A percentile compares a stretch with the other conserved stretches of the same genome.
Conservation (phyloP, 2,888 invertebrate genomes). For the Stenotaenia linearis region DNA sequence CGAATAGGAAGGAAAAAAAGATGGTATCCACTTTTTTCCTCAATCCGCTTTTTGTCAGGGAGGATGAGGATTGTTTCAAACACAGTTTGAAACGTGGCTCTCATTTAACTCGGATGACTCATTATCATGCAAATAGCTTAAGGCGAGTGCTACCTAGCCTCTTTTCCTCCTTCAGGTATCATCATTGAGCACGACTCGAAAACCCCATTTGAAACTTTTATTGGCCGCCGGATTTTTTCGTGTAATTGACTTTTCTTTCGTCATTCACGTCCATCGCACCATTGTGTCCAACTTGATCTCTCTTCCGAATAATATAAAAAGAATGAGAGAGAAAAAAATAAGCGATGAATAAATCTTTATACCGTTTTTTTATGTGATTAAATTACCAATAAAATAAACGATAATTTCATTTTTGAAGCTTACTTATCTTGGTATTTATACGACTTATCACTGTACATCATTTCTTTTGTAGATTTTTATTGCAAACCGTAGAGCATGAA, state of each 20-base stretch:
- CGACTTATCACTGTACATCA: neutral
- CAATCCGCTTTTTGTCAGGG: constrained; percentile 4
- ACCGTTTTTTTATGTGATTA: constrained; percentile 2
- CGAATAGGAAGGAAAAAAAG: neutral
- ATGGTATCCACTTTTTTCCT: neutral
- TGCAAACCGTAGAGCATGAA: neutral
- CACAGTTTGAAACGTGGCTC: neutral
- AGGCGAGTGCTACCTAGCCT: constrained; percentile 14
- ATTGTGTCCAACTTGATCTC: constrained; percentile 7
- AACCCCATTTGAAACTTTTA: constrained; percentile 19
- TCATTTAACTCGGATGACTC: constrained; percentile 15
- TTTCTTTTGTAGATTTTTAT: neutral
- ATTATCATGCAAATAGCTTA: constrained; percentile 13
- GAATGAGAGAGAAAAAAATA: neutral
- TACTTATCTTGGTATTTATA: neutral
- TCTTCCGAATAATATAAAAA: constrained; percentile 3
- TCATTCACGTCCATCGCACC: constrained; percentile 7
- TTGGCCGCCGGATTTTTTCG: constrained; percentile 11
- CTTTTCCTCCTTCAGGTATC: constrained; percentile 12
- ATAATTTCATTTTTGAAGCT: neutral
- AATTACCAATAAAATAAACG: neutral
- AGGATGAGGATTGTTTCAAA: constrained; percentile 15
- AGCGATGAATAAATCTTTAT: neutral
- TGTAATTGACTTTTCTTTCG: constrained; percentile 19
- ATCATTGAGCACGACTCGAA: constrained; percentile 15